Conservation (phyloP, 2,888 invertebrate genomes). For the Eupithecia subumbrata region DNA sequence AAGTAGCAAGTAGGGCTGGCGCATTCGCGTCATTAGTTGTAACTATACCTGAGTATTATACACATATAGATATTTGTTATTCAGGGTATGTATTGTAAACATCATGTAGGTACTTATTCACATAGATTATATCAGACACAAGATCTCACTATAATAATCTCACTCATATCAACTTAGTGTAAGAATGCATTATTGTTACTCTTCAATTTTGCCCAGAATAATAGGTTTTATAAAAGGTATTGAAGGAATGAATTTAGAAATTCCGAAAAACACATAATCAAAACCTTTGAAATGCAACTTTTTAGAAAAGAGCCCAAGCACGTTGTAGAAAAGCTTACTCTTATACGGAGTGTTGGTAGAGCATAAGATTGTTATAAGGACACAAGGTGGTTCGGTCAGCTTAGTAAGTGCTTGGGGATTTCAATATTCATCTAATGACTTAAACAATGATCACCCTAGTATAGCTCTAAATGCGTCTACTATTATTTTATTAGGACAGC, state of each 20-base stretch:
- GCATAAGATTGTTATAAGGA: not conserved
- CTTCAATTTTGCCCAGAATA: not conserved
- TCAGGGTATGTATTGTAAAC: conserved; percentile 34
- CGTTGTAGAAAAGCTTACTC: conserved; percentile 12
- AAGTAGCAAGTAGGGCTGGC: conserved; percentile 40
- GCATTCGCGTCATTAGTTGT: conserved; percentile 28
- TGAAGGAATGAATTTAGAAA: not conserved
- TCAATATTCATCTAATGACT: not conserved
- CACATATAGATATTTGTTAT: conserved; percentile 28
- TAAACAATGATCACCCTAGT: not conserved
- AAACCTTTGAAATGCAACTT: not conserved
- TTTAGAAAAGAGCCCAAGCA: not conserved
- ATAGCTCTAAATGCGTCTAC: not conserved
- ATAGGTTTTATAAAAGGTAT: not conserved
- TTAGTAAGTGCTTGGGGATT: not conserved
- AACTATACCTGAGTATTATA: conserved; percentile 23
- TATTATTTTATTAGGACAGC: not conserved
- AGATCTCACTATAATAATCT: conserved; percentile 47
- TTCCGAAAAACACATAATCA: not conserved
- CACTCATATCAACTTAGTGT: conserved; percentile 35
- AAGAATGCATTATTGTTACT: conserved; percentile 18
- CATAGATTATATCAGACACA: conserved; percentile 39
- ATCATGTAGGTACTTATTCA: conserved; percentile 30
- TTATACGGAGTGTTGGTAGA: conserved; percentile 20
- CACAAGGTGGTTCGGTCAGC: not conserved